Evolutionary conservation across 2,797 vertebrate species (phyloP), one percentile per base, ranked within the genome.

Genomic region (Eulemur coronatus): DNA sequence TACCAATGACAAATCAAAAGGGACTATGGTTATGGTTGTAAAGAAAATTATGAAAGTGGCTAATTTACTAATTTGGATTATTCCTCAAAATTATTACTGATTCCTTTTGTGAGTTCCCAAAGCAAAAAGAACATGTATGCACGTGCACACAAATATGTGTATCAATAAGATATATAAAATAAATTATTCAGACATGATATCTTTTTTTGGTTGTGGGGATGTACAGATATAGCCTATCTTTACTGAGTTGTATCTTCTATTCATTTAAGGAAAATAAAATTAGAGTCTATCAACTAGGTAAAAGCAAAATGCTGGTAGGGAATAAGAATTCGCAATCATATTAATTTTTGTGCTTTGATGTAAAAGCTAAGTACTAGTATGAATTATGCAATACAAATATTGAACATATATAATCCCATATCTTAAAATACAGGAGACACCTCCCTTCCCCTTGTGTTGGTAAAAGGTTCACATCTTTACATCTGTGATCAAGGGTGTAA

Each of bases 251-350:
- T 38, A 63, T 57, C 13, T 65, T 73, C 28, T 38, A 84, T 52
- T 89, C 59, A 81, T 67, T 84, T 69, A 79, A 73, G 78, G 55
- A 90, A 79, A 95, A 70, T 82, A 48, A 80, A 92, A 91, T 91
- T 63, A 81, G 18, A 61, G 33, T 55, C 7, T 38, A 69, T 78
- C 72, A 80, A 17, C 4, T 57, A 67, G 28, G 10, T 86, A 72
- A 96, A 96, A 85, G 46, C 50, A 86, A 85, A 93, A 87, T 70
- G 4, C 15, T 81, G 5, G 6, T 73, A 73, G 10, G 11, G 8
- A 95, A 81, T 28, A 81, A 94, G 6, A 90, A 85, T 69, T 76
- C 67, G 8, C 7, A n/a, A 35, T 94, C 35, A 61, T 48, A 72
- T 33, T 93, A 55, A 92, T 50, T 73, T 95, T 82, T 90, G 52